Evolutionary conservation across 2,888 invertebrate genomes (phyloP), one percentile per base, ranked within the genome.

Genomic region (Philhelius pedissequus): DNA sequence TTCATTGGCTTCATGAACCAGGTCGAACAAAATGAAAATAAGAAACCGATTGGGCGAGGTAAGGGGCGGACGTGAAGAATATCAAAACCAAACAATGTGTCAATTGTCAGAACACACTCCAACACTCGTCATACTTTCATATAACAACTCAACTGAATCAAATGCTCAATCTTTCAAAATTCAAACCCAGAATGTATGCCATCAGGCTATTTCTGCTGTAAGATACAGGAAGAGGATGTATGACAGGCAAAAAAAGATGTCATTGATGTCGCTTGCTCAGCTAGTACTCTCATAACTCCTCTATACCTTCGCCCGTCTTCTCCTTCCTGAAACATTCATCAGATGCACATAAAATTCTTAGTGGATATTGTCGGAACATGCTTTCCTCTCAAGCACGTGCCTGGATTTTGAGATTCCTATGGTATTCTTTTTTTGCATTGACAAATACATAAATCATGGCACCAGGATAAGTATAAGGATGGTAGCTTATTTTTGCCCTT

Each of bases 351-450:
- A 60, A 38, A 25, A 58, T n/a, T 32, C 58, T 22, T 45, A 52
- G 66, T 30, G 18, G 50, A 69, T n/a, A 69, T 35, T 80, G 60
- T 69, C 54, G 20, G 80, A 48, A 75, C 69, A 80, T 80, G 80
- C 75, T 75, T 80, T 22, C 62, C 62, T 38, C 74, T 75, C n/a
- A 18, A 75, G 80, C 80, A 80, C 80, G 80, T 80, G 80, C 69
- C 69, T 54, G 54, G 80, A 80, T 80, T 80, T 69, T 38, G 54
- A 69, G 62, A 80, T 80, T 62, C 66, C 22, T 66, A 58, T 66
- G 77, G 43, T 60, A n/a, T 62, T 52, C 20, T 32, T 20, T 20
- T 32, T 62, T 77, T 64, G 22, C 62, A 71, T 73, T 79, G 79
- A 38, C 22, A 69, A 80, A 69, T 64, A 80, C 68, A 80, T 80